Percentiles rank a stretch among this genome's conserved stretches.
These are phyloP conservation scores for Puma concolor DNA, from an alignment of 2,113 vertebrate genomes.

Conservation along the genomic window DNA sequence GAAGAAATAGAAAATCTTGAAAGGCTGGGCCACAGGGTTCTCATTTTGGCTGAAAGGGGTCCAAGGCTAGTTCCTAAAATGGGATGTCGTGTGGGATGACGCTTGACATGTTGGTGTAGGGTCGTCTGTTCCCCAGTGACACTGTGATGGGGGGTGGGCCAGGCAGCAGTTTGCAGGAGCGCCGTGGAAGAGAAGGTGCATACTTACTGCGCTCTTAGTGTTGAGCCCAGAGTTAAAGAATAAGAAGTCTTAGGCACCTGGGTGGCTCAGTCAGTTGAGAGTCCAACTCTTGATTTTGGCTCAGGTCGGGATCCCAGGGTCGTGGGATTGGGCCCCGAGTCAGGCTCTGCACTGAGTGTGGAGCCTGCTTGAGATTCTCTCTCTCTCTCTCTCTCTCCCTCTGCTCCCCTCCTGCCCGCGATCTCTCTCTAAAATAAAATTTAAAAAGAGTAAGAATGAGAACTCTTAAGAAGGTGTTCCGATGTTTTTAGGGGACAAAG, in stretches of 20 bases:
- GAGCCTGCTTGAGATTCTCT: no score
- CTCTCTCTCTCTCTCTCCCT: no score
- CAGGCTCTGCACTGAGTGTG: no score
- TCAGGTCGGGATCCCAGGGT: no score
- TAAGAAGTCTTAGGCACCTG: background rate
- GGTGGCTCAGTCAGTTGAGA: no score
- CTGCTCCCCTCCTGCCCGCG: no score
- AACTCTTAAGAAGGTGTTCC: background rate
- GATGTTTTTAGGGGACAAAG: background rate
- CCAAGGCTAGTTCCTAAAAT: background rate
- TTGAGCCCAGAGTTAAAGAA: background rate
- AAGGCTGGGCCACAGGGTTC: background rate
- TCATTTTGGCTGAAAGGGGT: background rate
- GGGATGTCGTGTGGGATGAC: no score
- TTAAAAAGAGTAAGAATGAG: background rate
- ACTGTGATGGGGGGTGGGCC: accelerated
- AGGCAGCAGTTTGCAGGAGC: accelerated
- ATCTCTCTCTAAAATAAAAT: no score
- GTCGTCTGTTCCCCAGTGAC: background rate
- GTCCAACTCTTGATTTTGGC: no score
- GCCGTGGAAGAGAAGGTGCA: background rate
- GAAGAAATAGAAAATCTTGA: background rate
- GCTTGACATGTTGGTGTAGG: no score
- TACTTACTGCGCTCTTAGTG: background rate
- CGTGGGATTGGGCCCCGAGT: no score